Evolutionary conservation across 2,797 vertebrate genomes (phyloP), one percentile per base, ranked within the genome.

Genomic region (Carduelis carduelis): DNA sequence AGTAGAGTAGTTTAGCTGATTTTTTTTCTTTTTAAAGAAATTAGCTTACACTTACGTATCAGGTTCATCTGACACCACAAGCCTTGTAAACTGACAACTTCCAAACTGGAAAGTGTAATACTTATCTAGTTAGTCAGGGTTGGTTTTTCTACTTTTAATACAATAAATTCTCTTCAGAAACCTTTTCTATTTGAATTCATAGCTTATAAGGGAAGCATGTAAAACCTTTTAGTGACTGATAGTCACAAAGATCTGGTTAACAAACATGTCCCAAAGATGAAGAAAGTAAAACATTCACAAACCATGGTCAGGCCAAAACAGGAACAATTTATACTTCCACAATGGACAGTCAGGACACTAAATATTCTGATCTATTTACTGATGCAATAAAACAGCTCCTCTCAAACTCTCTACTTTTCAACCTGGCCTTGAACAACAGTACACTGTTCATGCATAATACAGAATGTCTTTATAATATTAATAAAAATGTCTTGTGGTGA

Each of bases 401-500:
- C 15, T 1, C 8, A 47, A 64, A 50, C 17, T 24, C 52, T 65
- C 43, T 55, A 14, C 49, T 94, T 88, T 59, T 57, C 55, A 52
- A 11, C 44, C 57, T 56, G 28, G 55, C 52, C 55, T 79, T 75
- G 44, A 95, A 68, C 32, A 83, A 70, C 7, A 21, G 55, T n/a
- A 57, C 18, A 68, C 17, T n/a, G 39, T 17, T 72, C 50, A 71
- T 16, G 11, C 41, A 49, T 18, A 83, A 75, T 46, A 68, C 6
- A 32, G 23, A 27, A 35, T 32, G 53, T 71, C 69, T 83, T 78
- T 39, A 65, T 43, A 90, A 24, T 80, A 66, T 72, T 86, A 89
- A 76, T 81, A 95, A 86, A 55, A 35, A 81, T 34, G 20, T 78
- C 60, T 55, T 53, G 55, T 21, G 52, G 53, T 61, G 66, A 90